Evolutionary conservation across 2,797 vertebrate genomes (phyloP).

Genomic region (Xenops minutus): DNA sequence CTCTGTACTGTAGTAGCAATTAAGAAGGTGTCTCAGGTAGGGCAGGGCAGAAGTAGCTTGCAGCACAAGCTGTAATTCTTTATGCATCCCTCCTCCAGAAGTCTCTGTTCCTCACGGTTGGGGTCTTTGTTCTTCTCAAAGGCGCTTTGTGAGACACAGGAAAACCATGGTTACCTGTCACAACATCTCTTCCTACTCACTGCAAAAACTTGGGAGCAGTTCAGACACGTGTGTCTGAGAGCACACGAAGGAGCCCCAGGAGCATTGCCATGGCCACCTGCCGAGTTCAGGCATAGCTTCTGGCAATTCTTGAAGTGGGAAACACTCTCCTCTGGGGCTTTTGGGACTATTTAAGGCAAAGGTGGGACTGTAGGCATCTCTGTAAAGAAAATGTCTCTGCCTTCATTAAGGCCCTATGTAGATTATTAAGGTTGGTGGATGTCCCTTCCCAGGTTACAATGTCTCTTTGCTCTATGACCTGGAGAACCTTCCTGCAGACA

Average conservation of each 20-base stretch:
- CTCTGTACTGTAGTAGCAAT: background rate
- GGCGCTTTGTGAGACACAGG: background rate
- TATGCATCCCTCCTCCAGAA: background rate
- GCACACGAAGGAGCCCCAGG: background rate
- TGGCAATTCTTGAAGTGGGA: background rate
- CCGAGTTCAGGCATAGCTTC: background rate
- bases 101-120: background rate
- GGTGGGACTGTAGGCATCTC: background rate
- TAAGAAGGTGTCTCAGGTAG: background rate
- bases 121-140: slow-evolving; percentile 58
- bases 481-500: slow-evolving; percentile 89
- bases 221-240: background rate
- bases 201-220: slow-evolving; percentile 32
- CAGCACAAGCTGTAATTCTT: slow-evolving; percentile 24
- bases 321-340: background rate
- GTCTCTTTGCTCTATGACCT: slow-evolving; percentile 96
- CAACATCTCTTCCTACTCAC: slow-evolving; percentile 65
- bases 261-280: background rate
- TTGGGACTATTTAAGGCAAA: background rate
- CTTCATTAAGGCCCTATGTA: background rate
- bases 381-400: background rate
- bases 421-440: background rate
- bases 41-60: background rate
- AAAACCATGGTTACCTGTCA: slow-evolving; percentile 74
- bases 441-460: slow-evolving; percentile 86